Evolutionary conservation across 1,140 invertebrate species (phyloP).

Genomic region (Temnothorax longispinosus): DNA sequence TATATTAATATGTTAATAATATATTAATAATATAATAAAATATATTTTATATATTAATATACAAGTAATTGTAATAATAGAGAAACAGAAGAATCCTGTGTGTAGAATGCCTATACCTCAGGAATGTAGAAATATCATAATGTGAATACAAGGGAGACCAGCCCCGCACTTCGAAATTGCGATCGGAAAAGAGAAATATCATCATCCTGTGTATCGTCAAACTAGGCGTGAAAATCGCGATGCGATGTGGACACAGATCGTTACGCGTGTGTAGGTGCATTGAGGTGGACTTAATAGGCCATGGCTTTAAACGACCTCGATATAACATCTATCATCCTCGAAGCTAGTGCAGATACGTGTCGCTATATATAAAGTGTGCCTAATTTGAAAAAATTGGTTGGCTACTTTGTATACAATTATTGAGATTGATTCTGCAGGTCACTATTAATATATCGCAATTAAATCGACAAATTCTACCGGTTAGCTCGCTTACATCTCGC

Average conservation of each 20-base stretch:
- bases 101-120: background rate
- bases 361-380: conserved; percentile 3
- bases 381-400: conserved; percentile 1
- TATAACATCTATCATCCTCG: conserved; percentile 35
- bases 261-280: conserved; percentile 37
- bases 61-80: background rate
- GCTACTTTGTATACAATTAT: background rate
- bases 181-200: conserved; percentile 48
- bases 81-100: background rate
- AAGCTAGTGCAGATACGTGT: background rate
- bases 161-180: background rate
- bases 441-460: background rate
- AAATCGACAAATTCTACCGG: background rate
- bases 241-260: conserved; percentile 43
- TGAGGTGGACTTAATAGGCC: conserved; percentile 43
- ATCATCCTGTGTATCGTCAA: conserved; percentile 14
- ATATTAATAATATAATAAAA: conserved; percentile 9
- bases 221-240: conserved; percentile 58
- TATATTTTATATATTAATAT: background rate
- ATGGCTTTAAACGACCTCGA: conserved; percentile 43
- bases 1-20: background rate
- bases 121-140: background rate
- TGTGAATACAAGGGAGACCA: background rate
- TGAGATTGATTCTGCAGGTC: background rate
- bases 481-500: background rate